A percentile compares a stretch with the other conserved stretches of the same genome.
phyloP scores from a whole-genome alignment of 1,140 invertebrate genomes.

The Leptopilina clavipes region DNA sequence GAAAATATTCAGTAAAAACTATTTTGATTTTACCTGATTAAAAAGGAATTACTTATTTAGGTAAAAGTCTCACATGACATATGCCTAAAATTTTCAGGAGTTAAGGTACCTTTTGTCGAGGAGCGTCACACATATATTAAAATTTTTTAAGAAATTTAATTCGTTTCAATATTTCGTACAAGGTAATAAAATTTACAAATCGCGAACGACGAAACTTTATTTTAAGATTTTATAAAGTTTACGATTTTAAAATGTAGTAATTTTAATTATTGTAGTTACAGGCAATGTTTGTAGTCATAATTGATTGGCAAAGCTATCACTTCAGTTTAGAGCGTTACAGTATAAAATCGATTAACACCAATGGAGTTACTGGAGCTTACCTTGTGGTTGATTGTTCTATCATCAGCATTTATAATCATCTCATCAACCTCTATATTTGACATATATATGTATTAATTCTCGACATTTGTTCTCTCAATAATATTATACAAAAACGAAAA shows the following conservation, averaged over 20 bases:
- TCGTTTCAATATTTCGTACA: too few relatives aligned
- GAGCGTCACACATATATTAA: too few relatives aligned
- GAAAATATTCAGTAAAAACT: too few relatives aligned
- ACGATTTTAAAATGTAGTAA: background rate
- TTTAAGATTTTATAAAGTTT: too few relatives aligned
- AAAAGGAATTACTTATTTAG: too few relatives aligned
- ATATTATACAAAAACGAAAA: background rate
- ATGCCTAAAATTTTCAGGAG: too few relatives aligned
- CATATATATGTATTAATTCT: conserved; percentile 22
- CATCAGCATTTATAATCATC: conserved; percentile 45
- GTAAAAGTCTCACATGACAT: too few relatives aligned
- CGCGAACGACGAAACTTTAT: too few relatives aligned
- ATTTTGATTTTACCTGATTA: too few relatives aligned
- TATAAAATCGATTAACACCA: conserved; percentile 17
- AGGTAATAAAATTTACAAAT: too few relatives aligned
- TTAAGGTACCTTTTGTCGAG: too few relatives aligned
- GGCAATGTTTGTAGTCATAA: conserved; percentile 7
- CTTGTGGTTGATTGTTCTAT: conserved; percentile 7
- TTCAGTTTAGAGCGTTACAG: conserved; percentile 1
- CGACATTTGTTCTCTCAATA: background rate
- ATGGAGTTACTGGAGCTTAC: background rate
- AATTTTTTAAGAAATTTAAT: too few relatives aligned
- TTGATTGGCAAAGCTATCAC: conserved; percentile 21
- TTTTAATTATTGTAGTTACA: background rate
- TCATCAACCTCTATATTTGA: conserved; percentile 44